Evolutionary conservation across 2,797 vertebrate genomes (phyloP), one percentile per base, ranked within the genome.

Genomic region (Sciurus carolinensis): DNA sequence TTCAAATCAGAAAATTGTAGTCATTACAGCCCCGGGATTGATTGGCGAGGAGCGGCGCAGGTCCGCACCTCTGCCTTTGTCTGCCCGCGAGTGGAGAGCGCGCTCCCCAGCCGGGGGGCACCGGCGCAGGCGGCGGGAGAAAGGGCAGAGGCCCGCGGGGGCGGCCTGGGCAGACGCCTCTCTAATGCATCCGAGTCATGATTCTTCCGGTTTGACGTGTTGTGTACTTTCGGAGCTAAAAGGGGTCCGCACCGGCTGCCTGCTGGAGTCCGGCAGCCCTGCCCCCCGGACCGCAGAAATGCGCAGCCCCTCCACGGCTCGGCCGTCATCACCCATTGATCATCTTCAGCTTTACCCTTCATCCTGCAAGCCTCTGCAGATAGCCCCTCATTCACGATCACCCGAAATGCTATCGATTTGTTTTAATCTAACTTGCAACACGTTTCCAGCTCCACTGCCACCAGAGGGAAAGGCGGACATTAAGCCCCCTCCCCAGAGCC

Each of bases 1-100:
- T 96, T 96, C 89, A 95, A 72, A 93, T 97, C 96, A 90, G 96
- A 95, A 96, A 96, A 97, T 76, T 64, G 93, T 69, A 33, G 93
- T 93, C 86, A 96, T 96, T 96, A 85, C 84, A 75, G 77, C 75
- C 79, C 88, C 26, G 12, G 85, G 89, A 90, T 18, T 94, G 97
- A 97, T 11, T 39, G 94, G 89, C 12, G 0, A 0, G 8, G 30
- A 76, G 92, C 87, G 28, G 96, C 85, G 10, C 1, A 0, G 69
- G 79, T 33, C 44, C 0, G 0, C 47, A 13, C 79, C 87, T 94
- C 64, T 9, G 39, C 67, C 79, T 94, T 87, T 84, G 85, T 92
- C 88, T 30, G 80, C 91, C 3, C 12, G 24, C 15, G 28, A 30
- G 9, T 13, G 0, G 5, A n/a, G 66, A 5, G 66, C 33, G 24